Evolutionary conservation across 2,113 vertebrate species (phyloP).

Genomic region (Sula dactylatra): DNA sequence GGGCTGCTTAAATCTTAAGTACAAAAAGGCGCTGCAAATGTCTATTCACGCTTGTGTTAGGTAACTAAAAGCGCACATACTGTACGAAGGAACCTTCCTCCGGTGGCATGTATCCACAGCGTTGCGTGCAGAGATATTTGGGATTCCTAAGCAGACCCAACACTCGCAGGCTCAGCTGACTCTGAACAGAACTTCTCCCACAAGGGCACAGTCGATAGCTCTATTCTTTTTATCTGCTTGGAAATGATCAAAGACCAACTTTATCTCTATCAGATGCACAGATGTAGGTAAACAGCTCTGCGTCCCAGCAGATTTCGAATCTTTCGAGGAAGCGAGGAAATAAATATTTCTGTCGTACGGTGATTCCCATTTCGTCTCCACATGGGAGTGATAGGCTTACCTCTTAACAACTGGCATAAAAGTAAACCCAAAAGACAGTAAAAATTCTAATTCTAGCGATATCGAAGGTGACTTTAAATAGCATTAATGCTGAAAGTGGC

Average conservation of each 20-base stretch:
- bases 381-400: neutral
- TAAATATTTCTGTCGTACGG: neutral
- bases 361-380: neutral
- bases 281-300: slow-evolving; percentile 36
- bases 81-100: slow-evolving; percentile 11
- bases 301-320: neutral
- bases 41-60: slow-evolving; percentile 26
- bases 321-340: slow-evolving; percentile 5
- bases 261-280: neutral
- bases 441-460: neutral
- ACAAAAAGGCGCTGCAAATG: slow-evolving; percentile 21
- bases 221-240: slow-evolving; percentile 18
- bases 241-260: slow-evolving; percentile 26
- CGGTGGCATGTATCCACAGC: neutral
- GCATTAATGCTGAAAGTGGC: neutral
- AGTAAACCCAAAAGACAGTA: neutral
- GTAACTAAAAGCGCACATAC: slow-evolving; percentile 30
- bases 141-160: slow-evolving; percentile 25
- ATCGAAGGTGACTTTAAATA: neutral
- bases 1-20: slow-evolving; percentile 65
- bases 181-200: slow-evolving; percentile 1
- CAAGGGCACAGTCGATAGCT: neutral
- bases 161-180: neutral
- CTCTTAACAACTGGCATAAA: neutral
- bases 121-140: neutral